A percentile compares a stretch with the other conserved stretches of the same genome.
Conservation (phyloP, 2,113 vertebrate species). For the Perca schrenkii region DNA sequence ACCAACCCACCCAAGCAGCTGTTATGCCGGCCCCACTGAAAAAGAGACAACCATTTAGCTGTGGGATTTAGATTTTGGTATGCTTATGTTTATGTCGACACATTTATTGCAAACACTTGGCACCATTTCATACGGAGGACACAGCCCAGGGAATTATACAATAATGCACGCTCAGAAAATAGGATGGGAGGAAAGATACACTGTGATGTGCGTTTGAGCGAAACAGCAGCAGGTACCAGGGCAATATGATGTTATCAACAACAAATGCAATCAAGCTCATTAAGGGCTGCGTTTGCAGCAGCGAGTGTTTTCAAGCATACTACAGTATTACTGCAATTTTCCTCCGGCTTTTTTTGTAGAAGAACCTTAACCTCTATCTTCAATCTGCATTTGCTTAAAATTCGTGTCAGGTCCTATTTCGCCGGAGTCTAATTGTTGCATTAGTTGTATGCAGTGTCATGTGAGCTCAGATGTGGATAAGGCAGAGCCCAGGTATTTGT, state of each 20-base stretch:
- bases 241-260: slow-evolving; percentile 40
- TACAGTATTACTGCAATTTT: slow-evolving; percentile 11
- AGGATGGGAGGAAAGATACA: not conserved
- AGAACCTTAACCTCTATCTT: slow-evolving; percentile 36
- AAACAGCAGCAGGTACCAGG: slow-evolving; percentile 35
- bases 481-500: not conserved
- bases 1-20: slow-evolving; percentile 2
- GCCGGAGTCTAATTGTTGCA: slow-evolving; percentile 26
- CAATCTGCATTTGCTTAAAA: slow-evolving; percentile 56
- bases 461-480: not conserved
- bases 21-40: not conserved
- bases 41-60: slow-evolving; percentile 46
- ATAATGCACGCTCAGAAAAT: slow-evolving; percentile 3
- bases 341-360: slow-evolving; percentile 1
- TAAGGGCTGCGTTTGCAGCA: slow-evolving; percentile 26
- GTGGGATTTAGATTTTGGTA: slow-evolving; percentile 49
- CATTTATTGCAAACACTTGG: slow-evolving; percentile 43
- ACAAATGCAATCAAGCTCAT: slow-evolving; percentile 61
- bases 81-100: slow-evolving; percentile 30
- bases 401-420: slow-evolving; percentile 31
- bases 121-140: slow-evolving; percentile 33
- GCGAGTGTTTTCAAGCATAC: slow-evolving; percentile 29
- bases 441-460: slow-evolving; percentile 8
- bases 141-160: slow-evolving; percentile 2
- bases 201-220: slow-evolving; percentile 18